phyloP scores from a whole-genome alignment of 2,888 invertebrate genomes.

The Parthenolecanium corni region DNA sequence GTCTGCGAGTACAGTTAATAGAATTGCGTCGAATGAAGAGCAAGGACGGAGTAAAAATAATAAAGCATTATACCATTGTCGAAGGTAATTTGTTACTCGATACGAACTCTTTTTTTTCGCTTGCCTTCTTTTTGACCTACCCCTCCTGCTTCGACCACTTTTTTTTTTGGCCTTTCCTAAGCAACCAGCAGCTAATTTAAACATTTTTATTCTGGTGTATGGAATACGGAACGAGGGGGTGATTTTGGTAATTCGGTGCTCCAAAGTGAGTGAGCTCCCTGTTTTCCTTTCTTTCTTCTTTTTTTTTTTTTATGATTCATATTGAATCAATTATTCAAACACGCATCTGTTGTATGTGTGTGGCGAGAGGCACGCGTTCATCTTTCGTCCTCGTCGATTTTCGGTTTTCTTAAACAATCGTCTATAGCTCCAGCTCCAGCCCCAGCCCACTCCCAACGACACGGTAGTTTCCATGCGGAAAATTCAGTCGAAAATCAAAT shows the following conservation, averaged over 20 bases:
- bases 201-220: conserved; percentile 21
- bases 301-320: conserved; percentile 32
- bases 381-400: conserved; percentile 2
- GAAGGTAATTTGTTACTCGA: conserved; percentile 27
- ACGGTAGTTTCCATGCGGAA: too few species aligned
- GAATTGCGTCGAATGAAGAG: conserved; percentile 10
- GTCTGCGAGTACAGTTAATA: conserved; percentile 21
- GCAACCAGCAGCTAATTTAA: conserved; percentile 25
- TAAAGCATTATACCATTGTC: conserved; percentile 28
- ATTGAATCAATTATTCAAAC: conserved; percentile 34
- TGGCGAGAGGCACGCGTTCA: conserved; percentile 23
- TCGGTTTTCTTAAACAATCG: too few species aligned
- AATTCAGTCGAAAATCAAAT: too few species aligned
- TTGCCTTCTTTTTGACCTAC: neutral
- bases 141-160: neutral
- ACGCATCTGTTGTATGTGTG: conserved; percentile 32
- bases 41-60: conserved; percentile 16
- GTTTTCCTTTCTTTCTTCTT: neutral
- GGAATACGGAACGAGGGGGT: neutral
- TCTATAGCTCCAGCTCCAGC: too few species aligned
- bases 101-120: conserved; percentile 4
- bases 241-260: conserved; percentile 1
- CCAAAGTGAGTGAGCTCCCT: neutral
- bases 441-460: too few species aligned
- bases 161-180: neutral